A percentile compares a stretch with the other conserved stretches of the same genome.
Conservation (phyloP, 2,888 invertebrate species). For the Megastigmus dorsalis region DNA sequence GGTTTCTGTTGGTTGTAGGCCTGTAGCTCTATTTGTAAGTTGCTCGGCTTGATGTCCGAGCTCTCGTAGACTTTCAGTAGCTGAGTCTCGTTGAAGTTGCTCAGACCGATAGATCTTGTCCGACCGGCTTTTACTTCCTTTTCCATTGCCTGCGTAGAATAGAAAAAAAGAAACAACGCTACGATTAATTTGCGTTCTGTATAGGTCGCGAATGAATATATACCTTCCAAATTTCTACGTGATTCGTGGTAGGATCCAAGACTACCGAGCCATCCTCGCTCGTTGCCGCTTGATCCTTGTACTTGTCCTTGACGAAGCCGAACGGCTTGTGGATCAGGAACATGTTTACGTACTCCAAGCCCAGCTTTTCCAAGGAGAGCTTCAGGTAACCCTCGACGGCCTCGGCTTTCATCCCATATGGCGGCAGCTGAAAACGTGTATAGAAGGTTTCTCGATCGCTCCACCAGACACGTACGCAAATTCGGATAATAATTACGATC, state of each 20-base stretch:
- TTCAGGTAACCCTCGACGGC: conserved; percentile 81
- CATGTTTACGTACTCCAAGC: conserved; percentile 84
- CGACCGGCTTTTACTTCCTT: conserved; percentile 80
- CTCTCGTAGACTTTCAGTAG: conserved; percentile 79
- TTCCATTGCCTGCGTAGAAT: conserved; percentile 80
- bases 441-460: no score
- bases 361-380: conserved; percentile 79
- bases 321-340: conserved; percentile 88
- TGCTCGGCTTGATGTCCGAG: conserved; percentile 82
- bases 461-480: no score
- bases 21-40: conserved; percentile 85
- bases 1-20: conserved; percentile 84
- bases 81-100: conserved; percentile 85
- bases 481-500: not conserved
- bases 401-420: conserved; percentile 80
- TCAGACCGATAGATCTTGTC: conserved; percentile 83
- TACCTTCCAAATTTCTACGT: conserved; percentile 84
- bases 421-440: conserved; percentile 79
- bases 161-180: not conserved
- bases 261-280: conserved; percentile 79
- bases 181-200: no score
- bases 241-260: conserved; percentile 80
- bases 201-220: conserved; percentile 6
- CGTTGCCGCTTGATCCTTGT: conserved; percentile 76
- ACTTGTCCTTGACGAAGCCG: conserved; percentile 78